Evolutionary conservation across 2,113 vertebrate genomes (phyloP).

Genomic region (Salminus brasiliensis): DNA sequence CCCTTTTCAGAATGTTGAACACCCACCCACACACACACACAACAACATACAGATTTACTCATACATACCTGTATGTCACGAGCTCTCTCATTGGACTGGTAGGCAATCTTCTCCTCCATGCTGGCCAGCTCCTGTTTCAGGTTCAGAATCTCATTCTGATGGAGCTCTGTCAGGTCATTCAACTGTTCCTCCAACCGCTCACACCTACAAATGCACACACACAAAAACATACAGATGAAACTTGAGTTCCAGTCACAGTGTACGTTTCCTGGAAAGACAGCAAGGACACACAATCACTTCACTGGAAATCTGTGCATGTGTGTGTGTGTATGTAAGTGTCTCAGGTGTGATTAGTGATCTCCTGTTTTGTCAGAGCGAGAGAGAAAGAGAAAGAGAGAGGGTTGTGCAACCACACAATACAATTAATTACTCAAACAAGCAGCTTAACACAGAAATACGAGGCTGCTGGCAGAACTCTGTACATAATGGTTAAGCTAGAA

Average conservation of each 20-base stretch:
- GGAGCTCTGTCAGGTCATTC: slow-evolving; percentile 96
- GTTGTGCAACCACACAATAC: neutral
- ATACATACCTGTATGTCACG: slow-evolving; percentile 76
- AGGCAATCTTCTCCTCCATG: slow-evolving; percentile 99
- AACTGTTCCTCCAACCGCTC: slow-evolving; percentile 96
- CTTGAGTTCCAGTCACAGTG: neutral
- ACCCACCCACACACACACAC: slow-evolving; percentile 6
- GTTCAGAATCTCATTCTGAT: slow-evolving; percentile 98
- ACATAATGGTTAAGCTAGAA: neutral
- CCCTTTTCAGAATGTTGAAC: neutral
- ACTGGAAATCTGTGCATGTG: neutral
- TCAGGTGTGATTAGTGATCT: neutral
- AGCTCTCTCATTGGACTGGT: slow-evolving; percentile 93
- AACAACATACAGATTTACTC: slow-evolving; percentile 31
- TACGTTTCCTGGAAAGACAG: neutral
- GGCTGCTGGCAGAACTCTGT: neutral
- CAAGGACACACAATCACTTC: neutral
- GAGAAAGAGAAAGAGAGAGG: neutral
- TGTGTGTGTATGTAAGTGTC: neutral
- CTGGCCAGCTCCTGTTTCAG: slow-evolving; percentile 97
- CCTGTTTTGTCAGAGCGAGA: neutral
- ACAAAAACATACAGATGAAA: neutral
- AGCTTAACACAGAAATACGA: neutral
- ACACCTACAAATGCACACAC: slow-evolving; percentile 78
- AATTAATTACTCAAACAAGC: neutral